Evolutionary conservation across 2,888 invertebrate genomes (phyloP).

Genomic region (Drosophila sordidapex): DNA sequence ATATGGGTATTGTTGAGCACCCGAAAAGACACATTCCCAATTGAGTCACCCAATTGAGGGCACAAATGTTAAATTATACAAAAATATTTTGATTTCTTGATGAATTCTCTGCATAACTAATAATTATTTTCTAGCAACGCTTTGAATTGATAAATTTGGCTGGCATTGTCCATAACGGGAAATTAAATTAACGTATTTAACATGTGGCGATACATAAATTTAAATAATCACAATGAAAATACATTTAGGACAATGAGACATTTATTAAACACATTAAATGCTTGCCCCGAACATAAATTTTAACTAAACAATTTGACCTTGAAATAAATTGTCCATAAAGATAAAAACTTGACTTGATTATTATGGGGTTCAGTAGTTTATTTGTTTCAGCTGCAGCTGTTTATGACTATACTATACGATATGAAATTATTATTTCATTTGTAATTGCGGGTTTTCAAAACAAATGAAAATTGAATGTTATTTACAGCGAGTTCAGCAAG

Average conservation of each 20-base stretch:
- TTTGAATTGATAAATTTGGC: slow-evolving; percentile 8
- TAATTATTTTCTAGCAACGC: slow-evolving; percentile 15
- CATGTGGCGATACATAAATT: not conserved
- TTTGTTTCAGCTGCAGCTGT: slow-evolving; percentile 25
- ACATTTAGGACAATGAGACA: not conserved
- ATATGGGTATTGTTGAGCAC: not conserved
- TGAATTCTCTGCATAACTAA: slow-evolving; percentile 13
- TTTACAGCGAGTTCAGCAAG: not conserved
- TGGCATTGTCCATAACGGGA: not conserved
- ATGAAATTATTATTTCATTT: not conserved
- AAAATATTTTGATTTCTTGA: slow-evolving; percentile 45
- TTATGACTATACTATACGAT: slow-evolving; percentile 6
- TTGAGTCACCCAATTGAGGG: slow-evolving; percentile 15
- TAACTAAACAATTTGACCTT: slow-evolving; percentile 27
- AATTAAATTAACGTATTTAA: slow-evolving; percentile 5
- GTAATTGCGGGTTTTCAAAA: not conserved
- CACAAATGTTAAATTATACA: slow-evolving; percentile 39
- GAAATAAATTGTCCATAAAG: slow-evolving; percentile 1
- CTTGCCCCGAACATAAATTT: slow-evolving; percentile 1
- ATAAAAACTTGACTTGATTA: slow-evolving; percentile 1
- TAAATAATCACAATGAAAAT: not conserved
- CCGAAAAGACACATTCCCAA: not conserved
- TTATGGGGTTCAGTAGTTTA: not conserved
- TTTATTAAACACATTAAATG: slow-evolving; percentile 7
- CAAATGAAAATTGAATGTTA: not conserved